phyloP scores from a whole-genome alignment of 2,113 vertebrate genomes.

The Myanophis thanlyinensis region DNA sequence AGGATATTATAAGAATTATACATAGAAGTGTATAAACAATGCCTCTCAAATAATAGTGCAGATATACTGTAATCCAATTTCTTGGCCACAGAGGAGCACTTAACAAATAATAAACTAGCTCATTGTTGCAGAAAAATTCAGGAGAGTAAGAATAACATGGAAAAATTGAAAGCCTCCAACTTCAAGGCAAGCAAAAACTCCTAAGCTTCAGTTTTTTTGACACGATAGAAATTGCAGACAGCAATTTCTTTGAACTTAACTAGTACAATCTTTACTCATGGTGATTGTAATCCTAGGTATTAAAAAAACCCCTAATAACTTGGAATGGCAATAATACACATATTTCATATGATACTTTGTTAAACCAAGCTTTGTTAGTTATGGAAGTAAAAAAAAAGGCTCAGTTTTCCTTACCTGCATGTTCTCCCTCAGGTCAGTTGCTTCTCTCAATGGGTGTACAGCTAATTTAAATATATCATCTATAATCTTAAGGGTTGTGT shows the following conservation, averaged over 20 bases:
- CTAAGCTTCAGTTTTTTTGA: neutral
- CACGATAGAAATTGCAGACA: neutral
- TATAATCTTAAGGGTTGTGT: conserved; percentile 84
- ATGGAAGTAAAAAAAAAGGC: accelerated
- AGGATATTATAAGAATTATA: neutral
- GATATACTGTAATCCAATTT: neutral
- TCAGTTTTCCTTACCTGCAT: conserved; percentile 79
- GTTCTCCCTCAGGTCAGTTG: conserved; percentile 90
- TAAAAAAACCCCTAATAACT: too few species aligned
- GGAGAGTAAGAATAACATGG: neutral
- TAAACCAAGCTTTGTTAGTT: neutral
- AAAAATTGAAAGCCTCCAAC: neutral
- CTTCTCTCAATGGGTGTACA: conserved; percentile 83
- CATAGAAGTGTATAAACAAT: neutral
- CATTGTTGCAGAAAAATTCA: neutral
- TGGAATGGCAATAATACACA: neutral
- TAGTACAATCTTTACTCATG: neutral
- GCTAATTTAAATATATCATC: conserved; percentile 91
- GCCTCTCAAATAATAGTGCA: neutral
- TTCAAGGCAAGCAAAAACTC: neutral
- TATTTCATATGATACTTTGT: neutral
- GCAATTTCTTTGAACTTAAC: neutral
- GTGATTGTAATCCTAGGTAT: neutral
- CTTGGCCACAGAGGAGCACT: neutral
- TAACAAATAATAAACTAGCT: neutral